Conservation (phyloP, 2,797 vertebrate species). For the Oophaga sylvatica region DNA sequence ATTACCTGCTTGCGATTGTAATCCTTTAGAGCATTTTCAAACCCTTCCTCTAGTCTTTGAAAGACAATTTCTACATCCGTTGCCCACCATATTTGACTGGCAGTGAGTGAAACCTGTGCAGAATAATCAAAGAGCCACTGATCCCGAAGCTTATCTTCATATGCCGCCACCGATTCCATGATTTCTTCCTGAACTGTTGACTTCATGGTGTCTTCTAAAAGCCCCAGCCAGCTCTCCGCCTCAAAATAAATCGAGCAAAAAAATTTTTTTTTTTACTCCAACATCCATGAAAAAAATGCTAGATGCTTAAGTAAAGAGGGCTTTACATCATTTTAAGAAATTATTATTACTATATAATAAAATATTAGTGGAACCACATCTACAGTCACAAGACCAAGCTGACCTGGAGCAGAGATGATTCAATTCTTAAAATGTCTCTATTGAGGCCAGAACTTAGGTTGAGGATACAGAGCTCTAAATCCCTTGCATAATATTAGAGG, state of each 20-base stretch:
- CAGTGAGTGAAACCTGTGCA: conserved; percentile 73
- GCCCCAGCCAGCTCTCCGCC: conserved; percentile 75
- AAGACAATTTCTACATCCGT: conserved; percentile 79
- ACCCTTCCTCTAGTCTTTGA: conserved; percentile 77
- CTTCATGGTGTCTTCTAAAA: conserved; percentile 75
- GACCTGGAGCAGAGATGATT: too few species aligned
- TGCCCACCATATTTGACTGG: conserved; percentile 78
- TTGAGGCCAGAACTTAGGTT: background rate
- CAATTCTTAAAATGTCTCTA: too few species aligned
- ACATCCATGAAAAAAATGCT: background rate
- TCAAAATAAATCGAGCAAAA: background rate
- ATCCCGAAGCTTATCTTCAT: conserved; percentile 79
- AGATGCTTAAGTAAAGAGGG: background rate
- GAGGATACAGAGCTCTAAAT: background rate
- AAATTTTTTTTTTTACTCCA: background rate
- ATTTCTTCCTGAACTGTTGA: conserved; percentile 75
- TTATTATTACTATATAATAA: background rate
- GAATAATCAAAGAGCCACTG: conserved; percentile 77
- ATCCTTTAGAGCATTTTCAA: conserved; percentile 79
- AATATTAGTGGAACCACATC: too few species aligned
- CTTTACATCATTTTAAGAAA: background rate
- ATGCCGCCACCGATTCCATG: conserved; percentile 73
- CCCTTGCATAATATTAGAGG: background rate
- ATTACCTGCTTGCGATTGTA: conserved; percentile 77
- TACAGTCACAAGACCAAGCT: too few species aligned